These are phyloP conservation scores for Mongoloraphidia duomilia DNA, from an alignment of 2,888 invertebrate genomes.

Conservation along the genomic window DNA sequence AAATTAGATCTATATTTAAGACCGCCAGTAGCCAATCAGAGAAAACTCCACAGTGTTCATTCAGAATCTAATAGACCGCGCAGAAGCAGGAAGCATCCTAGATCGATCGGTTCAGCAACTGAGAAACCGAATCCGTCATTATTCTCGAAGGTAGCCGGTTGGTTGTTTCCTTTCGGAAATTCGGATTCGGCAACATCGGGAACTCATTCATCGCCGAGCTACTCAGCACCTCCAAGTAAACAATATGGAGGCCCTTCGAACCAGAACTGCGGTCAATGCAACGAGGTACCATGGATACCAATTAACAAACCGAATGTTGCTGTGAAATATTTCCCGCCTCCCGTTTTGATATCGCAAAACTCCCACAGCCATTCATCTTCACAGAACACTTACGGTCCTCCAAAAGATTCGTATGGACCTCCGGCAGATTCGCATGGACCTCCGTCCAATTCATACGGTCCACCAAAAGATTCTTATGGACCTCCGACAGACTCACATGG, in stretches of 20 bases:
- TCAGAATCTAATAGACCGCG: too few relatives aligned
- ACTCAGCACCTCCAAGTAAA: conserved; percentile 10
- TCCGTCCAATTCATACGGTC: conserved; percentile 10
- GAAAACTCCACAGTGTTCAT: too few relatives aligned
- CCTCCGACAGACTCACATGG: conserved; percentile 1
- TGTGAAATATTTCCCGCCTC: conserved; percentile 8
- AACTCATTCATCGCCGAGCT: conserved; percentile 8
- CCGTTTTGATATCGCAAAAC: background rate
- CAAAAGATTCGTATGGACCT: conserved; percentile 3
- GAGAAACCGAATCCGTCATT: conserved; percentile 27
- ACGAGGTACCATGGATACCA: conserved; percentile 70
- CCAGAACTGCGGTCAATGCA: conserved; percentile 58
- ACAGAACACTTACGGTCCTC: conserved; percentile 8
- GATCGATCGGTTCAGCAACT: too few relatives aligned
- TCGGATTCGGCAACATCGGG: conserved; percentile 3
- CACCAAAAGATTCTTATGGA: conserved; percentile 9
- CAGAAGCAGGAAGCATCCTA: too few relatives aligned
- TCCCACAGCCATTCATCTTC: background rate
- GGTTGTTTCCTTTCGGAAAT: conserved; percentile 42
- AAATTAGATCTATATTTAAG: too few relatives aligned
- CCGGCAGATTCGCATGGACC: background rate
- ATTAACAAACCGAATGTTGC: conserved; percentile 26
- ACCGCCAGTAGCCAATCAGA: too few relatives aligned
- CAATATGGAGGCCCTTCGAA: too few relatives aligned
- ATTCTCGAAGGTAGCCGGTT: conserved; percentile 42